phyloP scores from a whole-genome alignment of 2,797 vertebrate species.

The Hephaestus fuliginosus region DNA sequence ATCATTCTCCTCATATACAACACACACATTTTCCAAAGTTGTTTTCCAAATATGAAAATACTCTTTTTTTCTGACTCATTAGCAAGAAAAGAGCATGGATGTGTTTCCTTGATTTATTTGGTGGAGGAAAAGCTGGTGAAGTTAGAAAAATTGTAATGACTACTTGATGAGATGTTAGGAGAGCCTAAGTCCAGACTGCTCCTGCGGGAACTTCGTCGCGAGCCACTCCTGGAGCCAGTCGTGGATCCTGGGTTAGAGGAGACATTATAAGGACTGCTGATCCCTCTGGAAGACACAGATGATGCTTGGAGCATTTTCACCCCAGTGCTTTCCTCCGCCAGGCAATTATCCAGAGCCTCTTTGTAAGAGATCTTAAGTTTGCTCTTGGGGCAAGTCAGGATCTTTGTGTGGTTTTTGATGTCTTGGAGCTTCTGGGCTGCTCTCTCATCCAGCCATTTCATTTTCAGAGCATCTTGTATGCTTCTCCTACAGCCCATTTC shows the following conservation, averaged over 20 bases:
- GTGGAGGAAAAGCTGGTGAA: conserved; percentile 56
- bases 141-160: conserved; percentile 53
- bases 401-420: conserved; percentile 88
- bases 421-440: conserved; percentile 92
- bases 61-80: conserved; percentile 4
- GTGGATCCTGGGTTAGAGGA: conserved; percentile 91
- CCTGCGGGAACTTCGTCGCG: conserved; percentile 84
- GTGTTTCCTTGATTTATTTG: conserved; percentile 46
- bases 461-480: conserved; percentile 90
- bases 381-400: conserved; percentile 96
- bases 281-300: conserved; percentile 91
- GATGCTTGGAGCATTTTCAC: conserved; percentile 94
- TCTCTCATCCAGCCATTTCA: conserved; percentile 90
- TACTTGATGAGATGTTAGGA: conserved; percentile 68
- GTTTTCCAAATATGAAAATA: conserved; percentile 12
- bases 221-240: conserved; percentile 90
- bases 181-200: conserved; percentile 90
- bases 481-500: conserved; percentile 89
- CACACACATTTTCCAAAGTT: conserved; percentile 1
- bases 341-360: conserved; percentile 92
- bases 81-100: conserved; percentile 19
- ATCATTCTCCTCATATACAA: conserved; percentile 16
- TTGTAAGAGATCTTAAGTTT: conserved; percentile 97
- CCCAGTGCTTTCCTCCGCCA: conserved; percentile 92
- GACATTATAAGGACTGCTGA: conserved; percentile 95